Evolutionary conservation across 2,888 invertebrate genomes (phyloP), one percentile per base, ranked within the genome.

Genomic region (Stomorhina lunata): DNA sequence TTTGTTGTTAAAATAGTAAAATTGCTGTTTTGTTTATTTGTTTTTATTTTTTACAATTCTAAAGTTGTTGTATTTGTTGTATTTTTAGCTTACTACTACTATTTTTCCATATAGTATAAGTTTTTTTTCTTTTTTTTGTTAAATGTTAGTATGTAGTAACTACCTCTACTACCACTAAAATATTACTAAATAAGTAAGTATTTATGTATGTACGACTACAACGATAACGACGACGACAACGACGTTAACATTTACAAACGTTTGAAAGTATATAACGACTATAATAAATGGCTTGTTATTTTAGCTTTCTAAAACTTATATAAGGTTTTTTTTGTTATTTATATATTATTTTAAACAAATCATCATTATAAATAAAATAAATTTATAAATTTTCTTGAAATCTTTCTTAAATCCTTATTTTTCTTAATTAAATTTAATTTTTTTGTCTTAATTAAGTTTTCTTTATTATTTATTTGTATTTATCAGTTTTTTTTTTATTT

Each of bases 271-370:
- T 78, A 73, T 66, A 82, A 82, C 57, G 57, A 55, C 75, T 82
- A 75, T 76, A n/a, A n/a, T n/a, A 65, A 73, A 75, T 75, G 81
- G 69, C 59, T 78, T 78, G 78, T 73, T 73, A 63, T 78, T 32
- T 81, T 71, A 59, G 50, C 37, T 82, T 79, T 75, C 50, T 71
- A 75, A 76, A 82, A 71, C 78, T 82, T 79, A 82, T 82, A 71
- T 79, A 82, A 79, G 79, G 34, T 73, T 73, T 66, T 45, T 32
- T 6, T 50, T 50, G 22, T 43, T 43, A 15, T 15, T 57, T 10
- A 9, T 55, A 10, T 27, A 48, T 34, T 7, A 10, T 43, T 48
- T 32, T 37, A 69, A 48, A 50, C n/a, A n/a, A n/a, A n/a, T n/a
- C n/a, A n/a, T n/a, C n/a, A n/a, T n/a, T 57, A 29, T 57, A 50